Evolutionary conservation across 2,888 invertebrate genomes (phyloP), one percentile per base, ranked within the genome.

Genomic region (Ariolimax columbianus): DNA sequence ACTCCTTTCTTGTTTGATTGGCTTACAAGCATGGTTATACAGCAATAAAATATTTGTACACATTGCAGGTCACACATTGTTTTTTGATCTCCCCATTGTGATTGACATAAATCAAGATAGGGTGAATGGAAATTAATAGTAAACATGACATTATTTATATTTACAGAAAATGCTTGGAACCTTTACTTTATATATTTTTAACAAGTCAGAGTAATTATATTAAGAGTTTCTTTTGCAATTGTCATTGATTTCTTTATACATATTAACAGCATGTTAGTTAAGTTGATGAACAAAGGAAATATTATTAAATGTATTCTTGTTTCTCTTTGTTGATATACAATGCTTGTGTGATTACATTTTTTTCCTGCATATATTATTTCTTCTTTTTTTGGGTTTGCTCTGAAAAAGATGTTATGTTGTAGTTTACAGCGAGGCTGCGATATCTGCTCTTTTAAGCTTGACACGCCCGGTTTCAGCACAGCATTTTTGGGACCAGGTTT

Each of bases 1-100:
- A n/a, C 11, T n/a, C 73, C 73, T 43, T 75, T 4, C 19, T 19
- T 75, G 33, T 75, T 51, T 30, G 3, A 51, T 19, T 75, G 33
- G 33, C 36, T 33, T 51, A 51, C 33, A 72, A 19, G 23, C 47
- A 14, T 75, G 19, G 30, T 33, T 75, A 19, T 75, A 51, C 11
- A 75, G n/a, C 51, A 75, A 51, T 1, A 75, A 75, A 51, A 75
- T 75, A 47, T 51, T 38, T 33, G 33, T 75, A 51, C 17, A 33
- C 30, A 9, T 75, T 51, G 14, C 30, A 51, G 11, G 7, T 51
- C 43, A 73, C n/a, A 73, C n/a, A n/a, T n/a, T n/a, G n/a, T n/a
- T n/a, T n/a, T n/a, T n/a, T n/a, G n/a, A n/a, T n/a, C n/a, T n/a
- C n/a, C n/a, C n/a, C n/a, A n/a, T n/a, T n/a, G n/a, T n/a, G n/a